Base-by-base conservation (phyloP, 1,140 invertebrate genomes). In the Adelges cooleyi region DNA sequence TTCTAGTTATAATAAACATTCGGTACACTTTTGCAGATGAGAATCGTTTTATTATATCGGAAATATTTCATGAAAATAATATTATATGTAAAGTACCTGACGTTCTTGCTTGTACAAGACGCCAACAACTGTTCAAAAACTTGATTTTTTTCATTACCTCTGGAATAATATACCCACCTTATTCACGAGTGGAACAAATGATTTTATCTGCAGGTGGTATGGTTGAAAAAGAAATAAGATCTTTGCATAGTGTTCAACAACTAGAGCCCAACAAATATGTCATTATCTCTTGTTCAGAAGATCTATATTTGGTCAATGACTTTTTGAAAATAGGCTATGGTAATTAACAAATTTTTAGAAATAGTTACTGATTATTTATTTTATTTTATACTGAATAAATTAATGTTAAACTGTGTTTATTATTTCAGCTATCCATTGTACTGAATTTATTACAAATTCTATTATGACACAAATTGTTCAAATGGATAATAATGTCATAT, bases 141-240 rank as follows among this genome's bases (percentile, higher is more conserved):
- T 82, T 86, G 71, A 85, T 81, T 8, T 95, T 96, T 76, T 94
- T 86, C 75, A 79, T 95, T 1, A 95, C 92, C 1, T 91, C 92
- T 1, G 86, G 88, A 70, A 88, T 94, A 10, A 80, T 85, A 65
- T 27, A 13, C 2, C 91, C 92, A 0, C 80, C 82, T 6, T 80
- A 81, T 9, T 76, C 78, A 0, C 77, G 83, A 5, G 77, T 94
- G 13, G 80, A 81, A 1, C 83, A 88, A 69, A 86, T 94, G 72
- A 88, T 94, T 38, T 84, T 90, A 71, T 81, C 84, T 68, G 91
- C 89, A 42, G 92, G 92, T 15, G 94, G 92, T 2, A 82, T 79
- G 36, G 85, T 94, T 29, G 86, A 92, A 66, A 84, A 84, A 69
- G 85, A 84, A 46, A 81, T 86, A 52, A 79, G 85, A 48, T 83